phyloP scores from a whole-genome alignment of 1,140 invertebrate genomes.

The Drosophila novamexicana region DNA sequence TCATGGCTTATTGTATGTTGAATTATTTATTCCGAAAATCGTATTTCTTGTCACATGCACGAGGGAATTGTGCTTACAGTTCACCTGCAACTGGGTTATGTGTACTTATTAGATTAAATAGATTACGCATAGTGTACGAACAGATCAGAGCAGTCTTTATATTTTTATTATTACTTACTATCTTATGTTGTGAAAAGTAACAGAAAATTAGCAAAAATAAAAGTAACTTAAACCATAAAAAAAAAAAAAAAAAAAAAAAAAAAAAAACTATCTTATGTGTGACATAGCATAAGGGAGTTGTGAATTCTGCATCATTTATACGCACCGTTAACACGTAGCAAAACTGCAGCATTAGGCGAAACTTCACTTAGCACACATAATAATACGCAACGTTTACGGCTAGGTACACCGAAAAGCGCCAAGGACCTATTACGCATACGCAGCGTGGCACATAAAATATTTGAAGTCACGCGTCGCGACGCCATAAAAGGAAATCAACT shows the following conservation, averaged over 20 bases:
- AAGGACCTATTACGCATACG: slow-evolving; percentile 64
- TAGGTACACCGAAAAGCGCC: slow-evolving; percentile 10
- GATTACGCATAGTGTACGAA: neutral
- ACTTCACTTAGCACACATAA: slow-evolving; percentile 33
- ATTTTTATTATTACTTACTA: neutral
- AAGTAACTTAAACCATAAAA: too few species aligned
- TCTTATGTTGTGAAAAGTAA: too few species aligned
- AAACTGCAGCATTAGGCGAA: slow-evolving; percentile 9
- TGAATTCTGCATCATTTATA: neutral
- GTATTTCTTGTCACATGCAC: slow-evolving; percentile 38
- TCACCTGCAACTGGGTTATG: slow-evolving; percentile 4
- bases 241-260: too few species aligned
- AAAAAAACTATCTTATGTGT: neutral
- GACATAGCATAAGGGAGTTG: too few species aligned
- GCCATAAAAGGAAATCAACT: slow-evolving; percentile 58
- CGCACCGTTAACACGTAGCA: slow-evolving; percentile 12
- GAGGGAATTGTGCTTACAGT: slow-evolving; percentile 26
- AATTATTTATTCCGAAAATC: slow-evolving; percentile 72
- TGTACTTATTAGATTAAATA: slow-evolving; percentile 12
- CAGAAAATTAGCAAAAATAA: too few species aligned
- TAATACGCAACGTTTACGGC: slow-evolving; percentile 45
- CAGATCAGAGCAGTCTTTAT: neutral
- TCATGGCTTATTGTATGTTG: slow-evolving; percentile 66
- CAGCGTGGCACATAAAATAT: slow-evolving; percentile 32
- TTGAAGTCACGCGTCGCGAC: slow-evolving; percentile 17